Conservation (phyloP, 2,888 invertebrate genomes). For the Iphiclides podalirius region DNA sequence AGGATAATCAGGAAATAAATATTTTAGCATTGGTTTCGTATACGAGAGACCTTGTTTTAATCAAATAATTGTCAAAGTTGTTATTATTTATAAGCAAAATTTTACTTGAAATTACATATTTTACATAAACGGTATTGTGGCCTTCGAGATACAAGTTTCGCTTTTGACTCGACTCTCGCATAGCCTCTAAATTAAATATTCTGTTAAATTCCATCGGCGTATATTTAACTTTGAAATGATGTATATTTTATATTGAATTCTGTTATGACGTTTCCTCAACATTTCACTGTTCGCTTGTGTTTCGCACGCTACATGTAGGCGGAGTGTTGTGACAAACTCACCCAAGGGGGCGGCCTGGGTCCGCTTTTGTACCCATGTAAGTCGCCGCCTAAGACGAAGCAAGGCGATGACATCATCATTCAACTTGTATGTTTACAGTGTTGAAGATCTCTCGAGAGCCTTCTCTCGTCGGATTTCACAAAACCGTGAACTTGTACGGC, state of each 20-base stretch:
- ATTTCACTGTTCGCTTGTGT: conserved; percentile 41
- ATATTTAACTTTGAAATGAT: neutral
- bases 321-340: conserved; percentile 56
- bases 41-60: too few species aligned
- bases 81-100: too few species aligned
- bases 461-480: conserved; percentile 29
- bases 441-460: conserved; percentile 11
- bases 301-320: conserved; percentile 47
- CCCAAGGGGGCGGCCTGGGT: conserved; percentile 36
- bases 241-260: too few species aligned
- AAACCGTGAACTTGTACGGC: conserved; percentile 45
- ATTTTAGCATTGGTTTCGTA: too few species aligned
- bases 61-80: too few species aligned
- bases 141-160: too few species aligned
- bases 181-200: neutral
- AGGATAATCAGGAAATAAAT: too few species aligned
- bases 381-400: conserved; percentile 55
- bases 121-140: too few species aligned
- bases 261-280: conserved; percentile 10
- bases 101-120: too few species aligned
- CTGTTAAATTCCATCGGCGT: neutral
- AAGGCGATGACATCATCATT: conserved; percentile 62
- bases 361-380: conserved; percentile 49
- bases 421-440: conserved; percentile 51
- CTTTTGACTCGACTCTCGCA: too few species aligned